phyloP scores from a whole-genome alignment of 2,888 invertebrate genomes.

The Meta bourneti region DNA sequence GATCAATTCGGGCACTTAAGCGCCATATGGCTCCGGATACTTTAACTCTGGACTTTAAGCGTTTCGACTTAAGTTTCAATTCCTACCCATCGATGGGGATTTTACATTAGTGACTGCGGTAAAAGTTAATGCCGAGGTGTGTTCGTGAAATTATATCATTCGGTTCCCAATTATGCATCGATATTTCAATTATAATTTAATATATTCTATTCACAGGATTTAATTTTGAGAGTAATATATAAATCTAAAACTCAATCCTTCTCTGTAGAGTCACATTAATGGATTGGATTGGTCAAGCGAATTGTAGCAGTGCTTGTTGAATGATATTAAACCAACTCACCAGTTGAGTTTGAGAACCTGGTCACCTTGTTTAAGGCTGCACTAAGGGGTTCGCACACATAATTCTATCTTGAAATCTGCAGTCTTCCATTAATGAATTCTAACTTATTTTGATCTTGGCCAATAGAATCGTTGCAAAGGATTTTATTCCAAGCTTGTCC shows the following conservation, averaged over 20 bases:
- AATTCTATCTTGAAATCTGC: too few relatives aligned
- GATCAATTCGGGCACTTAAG: conserved; percentile 62
- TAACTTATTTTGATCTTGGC: too few relatives aligned
- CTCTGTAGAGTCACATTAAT: neutral
- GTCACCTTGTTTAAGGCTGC: too few relatives aligned
- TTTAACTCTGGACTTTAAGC: conserved; percentile 27
- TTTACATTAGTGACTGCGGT: neutral
- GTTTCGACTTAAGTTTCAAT: neutral
- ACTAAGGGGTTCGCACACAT: too few relatives aligned
- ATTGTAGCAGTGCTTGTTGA: neutral
- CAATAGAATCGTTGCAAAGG: too few relatives aligned
- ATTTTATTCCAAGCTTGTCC: too few relatives aligned
- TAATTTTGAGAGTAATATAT: neutral
- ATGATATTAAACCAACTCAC: neutral
- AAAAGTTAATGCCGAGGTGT: neutral
- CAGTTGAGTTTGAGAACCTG: neutral
- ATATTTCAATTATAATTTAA: neutral
- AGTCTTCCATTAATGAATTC: too few relatives aligned
- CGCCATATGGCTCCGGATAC: conserved; percentile 41
- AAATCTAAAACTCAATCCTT: neutral
- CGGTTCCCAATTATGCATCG: neutral
- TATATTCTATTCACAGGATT: neutral
- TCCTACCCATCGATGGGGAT: neutral
- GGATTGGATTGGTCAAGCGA: neutral
- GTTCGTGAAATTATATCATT: neutral